These are phyloP conservation scores for Zaprionus davidi DNA, from an alignment of 1,140 invertebrate genomes.

Conservation along the genomic window DNA sequence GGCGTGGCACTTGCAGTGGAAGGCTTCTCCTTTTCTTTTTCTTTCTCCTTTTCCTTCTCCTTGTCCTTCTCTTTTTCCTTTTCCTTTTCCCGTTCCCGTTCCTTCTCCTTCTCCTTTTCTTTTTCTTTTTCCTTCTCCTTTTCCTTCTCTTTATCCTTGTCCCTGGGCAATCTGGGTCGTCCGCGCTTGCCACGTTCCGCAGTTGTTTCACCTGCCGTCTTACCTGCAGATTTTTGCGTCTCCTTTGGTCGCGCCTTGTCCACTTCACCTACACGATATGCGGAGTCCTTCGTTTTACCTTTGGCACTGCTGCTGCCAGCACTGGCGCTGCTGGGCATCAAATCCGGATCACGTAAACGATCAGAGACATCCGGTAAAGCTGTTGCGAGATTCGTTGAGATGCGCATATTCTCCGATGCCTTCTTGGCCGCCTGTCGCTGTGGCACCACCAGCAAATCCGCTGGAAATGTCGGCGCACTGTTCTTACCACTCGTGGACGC, in stretches of 20 bases:
- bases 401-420: conserved; percentile 93
- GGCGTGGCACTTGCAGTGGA: neutral
- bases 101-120: conserved; percentile 31
- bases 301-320: conserved; percentile 25
- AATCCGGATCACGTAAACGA: conserved; percentile 54
- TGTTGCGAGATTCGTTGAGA: conserved; percentile 85
- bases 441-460: conserved; percentile 93
- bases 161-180: conserved; percentile 45
- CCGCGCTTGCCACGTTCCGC: conserved; percentile 73
- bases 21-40: conserved; percentile 30
- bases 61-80: conserved; percentile 4
- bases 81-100: conserved; percentile 4
- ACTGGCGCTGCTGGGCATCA: conserved; percentile 14
- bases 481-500: conserved; percentile 34
- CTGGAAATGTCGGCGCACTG: conserved; percentile 85
- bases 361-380: conserved; percentile 50
- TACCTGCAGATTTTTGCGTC: conserved; percentile 54
- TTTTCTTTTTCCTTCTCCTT: conserved; percentile 47
- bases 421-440: conserved; percentile 96
- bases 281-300: conserved; percentile 45
- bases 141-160: conserved; percentile 21
- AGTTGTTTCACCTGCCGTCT: conserved; percentile 47
- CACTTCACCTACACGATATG: conserved; percentile 10
- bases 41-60: conserved; percentile 17
- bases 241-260: conserved; percentile 63